Conservation (phyloP, 2,888 invertebrate species). For the Papilio elwesi region DNA sequence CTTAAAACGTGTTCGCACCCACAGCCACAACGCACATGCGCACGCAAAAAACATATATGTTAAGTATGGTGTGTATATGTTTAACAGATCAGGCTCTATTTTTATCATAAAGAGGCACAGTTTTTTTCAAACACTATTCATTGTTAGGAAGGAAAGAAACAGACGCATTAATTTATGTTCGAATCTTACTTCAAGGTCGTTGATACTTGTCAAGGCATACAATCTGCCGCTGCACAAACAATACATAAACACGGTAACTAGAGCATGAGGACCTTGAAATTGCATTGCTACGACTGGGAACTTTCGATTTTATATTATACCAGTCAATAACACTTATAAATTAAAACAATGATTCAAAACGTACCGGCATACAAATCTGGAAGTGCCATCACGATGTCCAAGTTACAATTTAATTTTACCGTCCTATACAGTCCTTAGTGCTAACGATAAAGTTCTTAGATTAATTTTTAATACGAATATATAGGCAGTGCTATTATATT, state of each 20-base stretch:
- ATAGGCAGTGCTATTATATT: conserved; percentile 70
- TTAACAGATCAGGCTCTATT: background rate
- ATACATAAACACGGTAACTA: conserved; percentile 55
- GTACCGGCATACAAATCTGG: conserved; percentile 79
- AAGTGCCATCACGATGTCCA: conserved; percentile 74
- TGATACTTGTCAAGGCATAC: conserved; percentile 25
- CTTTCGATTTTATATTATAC: conserved; percentile 56
- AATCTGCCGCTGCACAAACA: conserved; percentile 40
- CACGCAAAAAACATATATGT: background rate
- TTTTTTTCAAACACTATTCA: background rate
- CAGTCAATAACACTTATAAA: conserved; percentile 54
- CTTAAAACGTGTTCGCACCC: conserved; percentile 9
- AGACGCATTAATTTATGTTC: background rate
- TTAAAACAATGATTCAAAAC: conserved; percentile 52
- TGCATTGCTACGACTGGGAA: conserved; percentile 57
- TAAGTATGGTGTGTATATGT: conserved; percentile 5
- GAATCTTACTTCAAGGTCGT: conserved; percentile 24
- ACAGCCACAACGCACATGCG: conserved; percentile 12
- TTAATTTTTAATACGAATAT: conserved; percentile 68
- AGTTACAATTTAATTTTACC: conserved; percentile 56
- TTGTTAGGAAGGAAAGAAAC: background rate
- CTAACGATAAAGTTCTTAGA: conserved; percentile 68
- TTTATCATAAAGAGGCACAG: background rate
- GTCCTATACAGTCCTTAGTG: conserved; percentile 68
- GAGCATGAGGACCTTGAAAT: conserved; percentile 69